These are phyloP conservation scores for Toxonevra muliebris DNA, from an alignment of 2,888 invertebrate species.

Conservation along the genomic window DNA sequence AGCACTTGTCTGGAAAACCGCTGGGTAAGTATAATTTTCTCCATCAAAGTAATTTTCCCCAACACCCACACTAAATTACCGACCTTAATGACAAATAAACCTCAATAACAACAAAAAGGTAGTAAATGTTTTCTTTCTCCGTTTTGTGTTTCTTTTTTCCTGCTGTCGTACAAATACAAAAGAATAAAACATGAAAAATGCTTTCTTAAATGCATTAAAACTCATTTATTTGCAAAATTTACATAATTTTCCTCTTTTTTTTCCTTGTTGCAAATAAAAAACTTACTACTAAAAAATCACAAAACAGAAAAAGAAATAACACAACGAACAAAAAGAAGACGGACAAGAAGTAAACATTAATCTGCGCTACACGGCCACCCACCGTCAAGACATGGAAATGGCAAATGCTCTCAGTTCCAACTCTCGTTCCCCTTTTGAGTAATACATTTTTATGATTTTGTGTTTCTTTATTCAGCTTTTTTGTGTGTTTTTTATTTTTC, in stretches of 20 bases:
- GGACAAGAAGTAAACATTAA: neutral
- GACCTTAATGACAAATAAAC: too few relatives aligned
- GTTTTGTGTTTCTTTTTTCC: neutral
- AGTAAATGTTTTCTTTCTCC: slow-evolving; percentile 11
- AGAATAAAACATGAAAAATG: slow-evolving; percentile 40
- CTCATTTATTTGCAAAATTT: slow-evolving; percentile 44
- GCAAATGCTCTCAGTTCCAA: slow-evolving; percentile 15
- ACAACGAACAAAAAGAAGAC: slow-evolving; percentile 19
- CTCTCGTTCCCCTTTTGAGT: slow-evolving; percentile 20
- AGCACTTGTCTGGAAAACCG: too few relatives aligned
- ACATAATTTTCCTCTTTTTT: slow-evolving; percentile 43
- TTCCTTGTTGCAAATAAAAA: slow-evolving; percentile 3
- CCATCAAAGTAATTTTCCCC: too few relatives aligned
- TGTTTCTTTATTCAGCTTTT: slow-evolving; percentile 25
- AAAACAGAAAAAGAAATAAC: slow-evolving; percentile 20
- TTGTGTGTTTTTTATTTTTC: slow-evolving; percentile 1
- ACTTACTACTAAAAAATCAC: slow-evolving; percentile 10
- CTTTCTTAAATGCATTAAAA: slow-evolving; percentile 45
- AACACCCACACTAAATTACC: too few relatives aligned
- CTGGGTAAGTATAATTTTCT: too few relatives aligned
- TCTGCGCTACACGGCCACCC: slow-evolving; percentile 38
- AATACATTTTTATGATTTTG: slow-evolving; percentile 38
- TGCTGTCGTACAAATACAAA: slow-evolving; percentile 5
- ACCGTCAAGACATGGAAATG: slow-evolving; percentile 32
- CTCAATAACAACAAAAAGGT: neutral